phyloP scores from a whole-genome alignment of 2,797 vertebrate genomes.

The Hafferia zeledoni region DNA sequence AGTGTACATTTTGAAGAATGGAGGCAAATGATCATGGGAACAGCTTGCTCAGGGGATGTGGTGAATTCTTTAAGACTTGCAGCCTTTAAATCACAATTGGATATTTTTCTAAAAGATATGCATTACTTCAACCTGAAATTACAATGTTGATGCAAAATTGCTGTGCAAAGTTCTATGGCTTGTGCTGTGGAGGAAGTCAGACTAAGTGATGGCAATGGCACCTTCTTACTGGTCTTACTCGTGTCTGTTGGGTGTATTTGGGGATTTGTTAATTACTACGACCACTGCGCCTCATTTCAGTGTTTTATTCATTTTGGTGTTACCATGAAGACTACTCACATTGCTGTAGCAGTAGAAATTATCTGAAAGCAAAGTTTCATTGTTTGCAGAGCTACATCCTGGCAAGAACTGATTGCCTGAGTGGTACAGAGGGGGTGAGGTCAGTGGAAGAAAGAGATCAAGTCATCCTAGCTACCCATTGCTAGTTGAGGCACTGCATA shows the following conservation, averaged over 20 bases:
- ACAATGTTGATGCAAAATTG: neutral
- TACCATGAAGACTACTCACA: neutral
- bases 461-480: fast-evolving
- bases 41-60: neutral
- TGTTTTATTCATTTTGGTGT: neutral
- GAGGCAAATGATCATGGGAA: neutral
- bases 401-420: neutral
- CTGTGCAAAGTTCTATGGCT: neutral
- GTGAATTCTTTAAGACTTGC: neutral
- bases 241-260: neutral
- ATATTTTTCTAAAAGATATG: neutral
- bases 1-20: neutral
- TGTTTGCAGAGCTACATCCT: neutral
- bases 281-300: neutral
- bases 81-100: slow-evolving; percentile 1
- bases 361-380: neutral
- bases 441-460: neutral
- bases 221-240: neutral
- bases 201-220: neutral
- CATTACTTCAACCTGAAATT: neutral
- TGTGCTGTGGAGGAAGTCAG: neutral
- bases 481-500: fast-evolving
- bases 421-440: neutral
- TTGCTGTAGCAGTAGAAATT: neutral
- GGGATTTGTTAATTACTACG: neutral